phyloP scores from a whole-genome alignment of 30 jellyfish, hydroid and myxozoan species.

The Hydractinia echinata region DNA sequence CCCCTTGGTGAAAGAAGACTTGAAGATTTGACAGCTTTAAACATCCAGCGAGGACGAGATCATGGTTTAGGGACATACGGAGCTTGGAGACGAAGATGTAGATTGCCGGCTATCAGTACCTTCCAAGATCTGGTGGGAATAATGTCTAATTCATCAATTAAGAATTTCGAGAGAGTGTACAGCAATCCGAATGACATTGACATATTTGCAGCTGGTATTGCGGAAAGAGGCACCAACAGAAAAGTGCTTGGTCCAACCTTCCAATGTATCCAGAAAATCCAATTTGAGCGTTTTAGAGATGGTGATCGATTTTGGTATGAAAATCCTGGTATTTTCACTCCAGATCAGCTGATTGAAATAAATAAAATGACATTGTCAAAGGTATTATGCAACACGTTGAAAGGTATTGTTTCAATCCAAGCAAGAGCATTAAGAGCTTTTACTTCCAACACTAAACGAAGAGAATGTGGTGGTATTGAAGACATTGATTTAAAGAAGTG shows the following conservation, averaged over 20 bases:
- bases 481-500: not conserved
- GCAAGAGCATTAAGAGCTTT: not conserved
- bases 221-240: conserved; percentile 21
- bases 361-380: conserved; percentile 23
- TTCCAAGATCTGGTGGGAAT: conserved; percentile 8
- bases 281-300: conserved; percentile 36
- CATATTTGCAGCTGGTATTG: conserved; percentile 42
- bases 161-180: conserved; percentile 1
- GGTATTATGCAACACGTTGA: not conserved
- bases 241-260: conserved; percentile 22
- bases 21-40: conserved; percentile 70
- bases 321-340: conserved; percentile 42
- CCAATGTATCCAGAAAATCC: conserved; percentile 28
- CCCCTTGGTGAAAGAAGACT: conserved; percentile 47
- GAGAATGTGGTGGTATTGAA: not conserved
- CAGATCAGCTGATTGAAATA: conserved; percentile 26
- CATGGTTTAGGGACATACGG: conserved; percentile 85
- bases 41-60: conserved; percentile 93
- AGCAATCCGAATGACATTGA: conserved; percentile 24
- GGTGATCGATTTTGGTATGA: conserved; percentile 50
- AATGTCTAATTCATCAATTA: not conserved
- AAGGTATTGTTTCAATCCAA: not conserved
- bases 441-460: not conserved
- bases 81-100: conserved; percentile 22
- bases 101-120: not conserved